These are phyloP conservation scores for Laterallus jamaicensis DNA, from an alignment of 2,113 vertebrate genomes.

Conservation along the genomic window DNA sequence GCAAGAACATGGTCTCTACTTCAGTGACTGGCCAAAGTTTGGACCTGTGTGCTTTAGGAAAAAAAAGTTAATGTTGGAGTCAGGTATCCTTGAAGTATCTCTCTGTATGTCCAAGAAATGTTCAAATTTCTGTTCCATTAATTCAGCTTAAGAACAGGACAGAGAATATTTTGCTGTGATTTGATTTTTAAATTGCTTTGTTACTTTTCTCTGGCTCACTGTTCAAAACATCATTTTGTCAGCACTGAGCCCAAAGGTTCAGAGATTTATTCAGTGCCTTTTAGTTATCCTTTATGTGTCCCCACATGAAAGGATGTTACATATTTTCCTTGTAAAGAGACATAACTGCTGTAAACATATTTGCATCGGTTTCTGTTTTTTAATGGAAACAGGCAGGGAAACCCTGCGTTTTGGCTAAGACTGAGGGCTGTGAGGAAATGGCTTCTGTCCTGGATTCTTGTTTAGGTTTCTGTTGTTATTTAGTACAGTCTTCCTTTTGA, in stretches of 20 bases:
- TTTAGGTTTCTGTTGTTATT: neutral
- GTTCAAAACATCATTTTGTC: neutral
- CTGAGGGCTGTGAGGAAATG: neutral
- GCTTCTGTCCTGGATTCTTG: neutral
- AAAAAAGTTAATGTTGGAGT: neutral
- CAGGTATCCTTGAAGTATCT: neutral
- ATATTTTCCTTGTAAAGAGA: neutral
- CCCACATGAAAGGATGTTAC: neutral
- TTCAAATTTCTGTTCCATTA: neutral
- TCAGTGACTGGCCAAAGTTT: neutral
- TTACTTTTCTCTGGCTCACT: neutral
- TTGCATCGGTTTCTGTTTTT: fast-evolving
- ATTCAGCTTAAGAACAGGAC: neutral
- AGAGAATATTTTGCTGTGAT: neutral
- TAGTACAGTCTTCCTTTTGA: neutral
- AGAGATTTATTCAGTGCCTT: neutral
- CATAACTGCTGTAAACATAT: neutral
- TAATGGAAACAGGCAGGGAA: neutral
- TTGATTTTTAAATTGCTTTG: neutral
- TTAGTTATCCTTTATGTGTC: neutral
- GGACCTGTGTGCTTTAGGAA: neutral
- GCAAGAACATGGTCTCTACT: neutral
- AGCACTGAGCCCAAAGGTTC: neutral
- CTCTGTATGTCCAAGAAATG: neutral
- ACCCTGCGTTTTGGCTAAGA: neutral